Conservation (phyloP, 1,140 invertebrate species). For the Neuroterus valhalla region DNA sequence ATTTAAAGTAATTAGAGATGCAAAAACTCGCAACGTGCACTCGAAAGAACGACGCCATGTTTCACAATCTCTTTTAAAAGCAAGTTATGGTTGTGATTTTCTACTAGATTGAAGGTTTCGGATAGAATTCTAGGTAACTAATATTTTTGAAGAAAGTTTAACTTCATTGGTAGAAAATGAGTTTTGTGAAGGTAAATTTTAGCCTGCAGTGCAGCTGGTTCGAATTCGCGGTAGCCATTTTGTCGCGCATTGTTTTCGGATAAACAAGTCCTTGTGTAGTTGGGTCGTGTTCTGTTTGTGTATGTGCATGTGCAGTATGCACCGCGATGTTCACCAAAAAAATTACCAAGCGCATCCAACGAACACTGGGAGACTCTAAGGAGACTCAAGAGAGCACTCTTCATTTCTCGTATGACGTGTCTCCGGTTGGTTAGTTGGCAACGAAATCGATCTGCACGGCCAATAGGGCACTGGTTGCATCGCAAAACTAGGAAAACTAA, state of each 20-base stretch:
- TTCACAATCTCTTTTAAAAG: constrained; percentile 7
- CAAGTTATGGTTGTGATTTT: not conserved
- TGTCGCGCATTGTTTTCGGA: constrained; percentile 61
- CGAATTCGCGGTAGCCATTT: constrained; percentile 56
- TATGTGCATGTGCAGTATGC: constrained; percentile 2
- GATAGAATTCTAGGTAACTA: not conserved
- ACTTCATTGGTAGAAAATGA: not conserved
- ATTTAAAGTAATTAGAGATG: not conserved
- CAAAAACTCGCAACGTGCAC: constrained; percentile 10
- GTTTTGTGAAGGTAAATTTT: constrained; percentile 4
- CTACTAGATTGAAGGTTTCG: not conserved
- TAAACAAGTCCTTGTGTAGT: constrained; percentile 60
- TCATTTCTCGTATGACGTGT: constrained; percentile 24
- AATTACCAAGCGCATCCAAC: constrained; percentile 32
- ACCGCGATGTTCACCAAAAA: constrained; percentile 12
- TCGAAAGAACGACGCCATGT: constrained; percentile 28
- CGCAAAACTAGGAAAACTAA: not conserved
- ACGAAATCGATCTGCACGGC: constrained; percentile 15
- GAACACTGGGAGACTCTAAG: not conserved
- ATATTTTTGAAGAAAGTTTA: not conserved
- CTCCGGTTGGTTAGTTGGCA: constrained; percentile 27
- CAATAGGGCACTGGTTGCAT: constrained; percentile 11
- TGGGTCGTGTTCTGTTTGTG: constrained; percentile 12
- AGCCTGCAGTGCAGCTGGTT: constrained; percentile 38
- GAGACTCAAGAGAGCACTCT: not conserved